phyloP scores from a whole-genome alignment of 2,888 invertebrate genomes.

The Ormyrus labotus region DNA sequence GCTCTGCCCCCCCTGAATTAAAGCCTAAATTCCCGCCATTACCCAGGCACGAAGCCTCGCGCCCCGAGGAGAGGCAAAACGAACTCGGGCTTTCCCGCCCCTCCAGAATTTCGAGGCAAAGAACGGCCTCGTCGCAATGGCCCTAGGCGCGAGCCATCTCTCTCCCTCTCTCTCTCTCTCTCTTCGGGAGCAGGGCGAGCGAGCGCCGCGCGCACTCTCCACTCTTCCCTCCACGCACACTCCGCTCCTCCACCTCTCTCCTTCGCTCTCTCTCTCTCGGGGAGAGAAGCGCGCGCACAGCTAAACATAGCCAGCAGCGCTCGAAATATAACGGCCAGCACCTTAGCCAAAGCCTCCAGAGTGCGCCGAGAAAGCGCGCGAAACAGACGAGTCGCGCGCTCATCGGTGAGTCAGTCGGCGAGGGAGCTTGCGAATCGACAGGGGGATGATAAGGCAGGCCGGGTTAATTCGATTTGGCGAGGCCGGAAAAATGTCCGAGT shows the following conservation, averaged over 20 bases:
- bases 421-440: neutral
- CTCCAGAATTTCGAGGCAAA: too few species aligned
- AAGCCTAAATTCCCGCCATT: too few species aligned
- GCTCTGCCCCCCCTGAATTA: too few species aligned
- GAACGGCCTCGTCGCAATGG: too few species aligned
- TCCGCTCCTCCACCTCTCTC: neutral
- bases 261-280: neutral
- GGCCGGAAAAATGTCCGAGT: conserved; percentile 64
- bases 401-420: neutral
- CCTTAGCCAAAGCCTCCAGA: conserved; percentile 63
- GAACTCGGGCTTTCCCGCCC: too few species aligned
- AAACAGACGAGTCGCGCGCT: neutral
- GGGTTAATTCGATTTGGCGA: conserved; percentile 64
- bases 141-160: neutral
- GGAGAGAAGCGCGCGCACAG: conserved; percentile 39
- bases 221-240: too few species aligned
- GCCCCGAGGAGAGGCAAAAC: too few species aligned
- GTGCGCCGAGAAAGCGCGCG: conserved; percentile 53
- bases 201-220: too few species aligned
- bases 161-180: conserved; percentile 18
- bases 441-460: neutral
- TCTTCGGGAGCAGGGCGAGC: neutral
- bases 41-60: too few species aligned
- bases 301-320: conserved; percentile 72
- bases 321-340: conserved; percentile 73